Evolutionary conservation across 1,140 invertebrate genomes (phyloP).

Genomic region (Orussus abietinus): DNA sequence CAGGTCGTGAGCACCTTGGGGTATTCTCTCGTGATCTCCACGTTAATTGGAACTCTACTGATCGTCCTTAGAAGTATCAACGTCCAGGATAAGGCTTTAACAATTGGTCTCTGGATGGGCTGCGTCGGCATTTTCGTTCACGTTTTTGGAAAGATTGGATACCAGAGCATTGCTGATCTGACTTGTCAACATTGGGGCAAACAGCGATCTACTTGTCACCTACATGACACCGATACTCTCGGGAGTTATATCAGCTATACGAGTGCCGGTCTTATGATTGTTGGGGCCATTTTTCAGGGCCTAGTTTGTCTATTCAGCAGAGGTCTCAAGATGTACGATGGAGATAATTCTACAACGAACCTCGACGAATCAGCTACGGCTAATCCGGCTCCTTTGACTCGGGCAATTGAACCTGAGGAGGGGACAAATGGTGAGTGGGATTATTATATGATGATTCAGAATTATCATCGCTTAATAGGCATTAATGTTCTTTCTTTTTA

Average conservation of each 20-base stretch:
- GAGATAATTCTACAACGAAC: too few relatives aligned
- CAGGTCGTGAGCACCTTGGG: conserved; percentile 20
- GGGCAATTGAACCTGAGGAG: too few relatives aligned
- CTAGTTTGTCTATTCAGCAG: conserved; percentile 31
- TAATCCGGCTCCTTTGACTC: too few relatives aligned
- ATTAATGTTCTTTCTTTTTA: too few relatives aligned
- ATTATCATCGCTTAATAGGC: too few relatives aligned
- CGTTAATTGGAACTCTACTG: conserved; percentile 56
- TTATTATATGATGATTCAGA: too few relatives aligned
- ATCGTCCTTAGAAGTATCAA: conserved; percentile 56
- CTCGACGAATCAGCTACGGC: too few relatives aligned
- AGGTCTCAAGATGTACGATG: conserved; percentile 33
- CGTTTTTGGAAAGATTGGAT: conserved; percentile 56
- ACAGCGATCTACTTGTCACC: conserved; percentile 25
- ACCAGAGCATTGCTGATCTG: conserved; percentile 47
- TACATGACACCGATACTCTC: conserved; percentile 31
- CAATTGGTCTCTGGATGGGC: conserved; percentile 57
- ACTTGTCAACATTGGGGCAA: conserved; percentile 39
- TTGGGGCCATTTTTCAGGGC: conserved; percentile 29
- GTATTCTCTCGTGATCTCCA: conserved; percentile 40
- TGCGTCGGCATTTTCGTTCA: conserved; percentile 54
- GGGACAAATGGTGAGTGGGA: too few relatives aligned
- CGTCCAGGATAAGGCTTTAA: conserved; percentile 58
- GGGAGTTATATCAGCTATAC: conserved; percentile 37
- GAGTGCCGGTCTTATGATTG: conserved; percentile 28